Evolutionary conservation across 1,140 invertebrate genomes (phyloP).

Genomic region (Cataglyphis hispanica): DNA sequence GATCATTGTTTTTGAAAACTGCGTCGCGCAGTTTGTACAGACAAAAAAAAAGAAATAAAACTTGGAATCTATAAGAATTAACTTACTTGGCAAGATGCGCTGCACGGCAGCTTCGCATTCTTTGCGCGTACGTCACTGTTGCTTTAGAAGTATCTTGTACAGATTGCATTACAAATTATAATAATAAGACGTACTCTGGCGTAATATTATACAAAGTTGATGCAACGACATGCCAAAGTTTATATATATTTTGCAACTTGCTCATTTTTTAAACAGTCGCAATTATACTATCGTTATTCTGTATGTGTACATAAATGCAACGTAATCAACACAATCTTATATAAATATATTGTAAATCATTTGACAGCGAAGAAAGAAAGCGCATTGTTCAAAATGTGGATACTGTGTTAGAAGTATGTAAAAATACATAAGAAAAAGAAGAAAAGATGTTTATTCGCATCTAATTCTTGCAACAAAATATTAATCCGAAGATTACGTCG

Average conservation of each 20-base stretch:
- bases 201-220: constrained; percentile 65
- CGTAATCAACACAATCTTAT: constrained; percentile 67
- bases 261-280: constrained; percentile 66
- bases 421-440: constrained; percentile 67
- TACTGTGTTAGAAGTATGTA: constrained; percentile 75
- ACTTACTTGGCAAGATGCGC: constrained; percentile 56
- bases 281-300: constrained; percentile 64
- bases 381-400: constrained; percentile 67
- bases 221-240: constrained; percentile 75
- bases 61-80: not conserved
- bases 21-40: constrained; percentile 38
- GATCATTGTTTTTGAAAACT: not conserved
- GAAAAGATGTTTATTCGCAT: constrained; percentile 70
- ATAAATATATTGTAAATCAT: constrained; percentile 69
- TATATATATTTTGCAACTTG: constrained; percentile 74
- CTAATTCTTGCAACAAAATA: constrained; percentile 71
- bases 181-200: constrained; percentile 65
- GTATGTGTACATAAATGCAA: constrained; percentile 75
- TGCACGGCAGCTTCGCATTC: constrained; percentile 61
- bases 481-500: constrained; percentile 76
- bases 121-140: constrained; percentile 53
- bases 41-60: not conserved
- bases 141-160: constrained; percentile 71
- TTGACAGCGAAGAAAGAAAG: constrained; percentile 60
- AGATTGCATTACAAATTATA: constrained; percentile 56